Percentiles rank a stretch among this genome's conserved stretches.
Conservation (phyloP, 2,113 vertebrate species). For the Mustela nigripes region DNA sequence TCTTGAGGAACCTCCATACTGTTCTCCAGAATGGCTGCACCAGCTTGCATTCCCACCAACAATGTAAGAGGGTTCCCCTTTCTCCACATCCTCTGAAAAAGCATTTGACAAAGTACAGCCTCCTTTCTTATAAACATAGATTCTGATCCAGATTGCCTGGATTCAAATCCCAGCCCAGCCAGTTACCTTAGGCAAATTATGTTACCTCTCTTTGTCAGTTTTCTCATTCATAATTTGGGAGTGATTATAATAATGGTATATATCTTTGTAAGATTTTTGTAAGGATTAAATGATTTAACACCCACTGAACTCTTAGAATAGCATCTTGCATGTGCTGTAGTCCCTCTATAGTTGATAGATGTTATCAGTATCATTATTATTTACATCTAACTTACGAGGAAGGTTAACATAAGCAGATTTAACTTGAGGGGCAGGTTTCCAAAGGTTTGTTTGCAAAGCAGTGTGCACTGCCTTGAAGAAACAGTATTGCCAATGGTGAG, state of each 20-base stretch:
- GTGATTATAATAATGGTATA: slow-evolving; percentile 3
- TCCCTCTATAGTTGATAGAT: not conserved
- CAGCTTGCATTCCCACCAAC: too few species aligned
- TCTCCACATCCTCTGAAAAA: too few species aligned
- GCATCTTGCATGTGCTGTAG: not conserved
- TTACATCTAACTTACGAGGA: not conserved
- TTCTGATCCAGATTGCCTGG: not conserved
- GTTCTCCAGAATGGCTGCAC: too few species aligned
- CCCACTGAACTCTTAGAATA: slow-evolving; percentile 24
- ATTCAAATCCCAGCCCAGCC: not conserved
- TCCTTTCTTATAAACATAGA: not conserved
- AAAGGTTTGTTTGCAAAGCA: slow-evolving; percentile 13
- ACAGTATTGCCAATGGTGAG: not conserved
- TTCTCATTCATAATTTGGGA: not conserved
- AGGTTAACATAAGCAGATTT: not conserved
- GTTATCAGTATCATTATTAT: not conserved
- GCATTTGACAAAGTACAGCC: too few species aligned
- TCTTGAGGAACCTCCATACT: too few species aligned
- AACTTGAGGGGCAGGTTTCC: not conserved
- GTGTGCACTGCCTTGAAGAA: not conserved
- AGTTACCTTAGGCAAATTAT: not conserved
- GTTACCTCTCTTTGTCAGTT: not conserved
- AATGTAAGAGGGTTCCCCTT: too few species aligned
- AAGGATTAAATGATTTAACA: slow-evolving; percentile 29
- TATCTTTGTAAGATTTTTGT: not conserved